phyloP scores from a whole-genome alignment of 2,797 vertebrate species.

The Oryzias sinensis region DNA sequence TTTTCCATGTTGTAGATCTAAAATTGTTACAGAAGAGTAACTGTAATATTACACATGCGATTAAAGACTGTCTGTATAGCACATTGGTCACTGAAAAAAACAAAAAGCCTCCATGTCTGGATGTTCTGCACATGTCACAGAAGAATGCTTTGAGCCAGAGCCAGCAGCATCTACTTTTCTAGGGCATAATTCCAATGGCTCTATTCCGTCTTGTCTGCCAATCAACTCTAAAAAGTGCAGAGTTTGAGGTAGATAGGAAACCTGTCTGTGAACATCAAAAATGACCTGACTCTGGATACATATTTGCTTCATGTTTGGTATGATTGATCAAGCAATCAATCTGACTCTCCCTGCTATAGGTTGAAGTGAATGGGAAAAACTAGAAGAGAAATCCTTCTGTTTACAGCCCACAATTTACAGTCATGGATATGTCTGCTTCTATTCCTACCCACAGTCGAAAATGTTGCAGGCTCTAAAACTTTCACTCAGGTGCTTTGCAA shows the following conservation, averaged over 20 bases:
- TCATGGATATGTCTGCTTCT: too few relatives aligned
- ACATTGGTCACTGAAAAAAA: slow-evolving; percentile 55
- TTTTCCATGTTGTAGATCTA: too few relatives aligned
- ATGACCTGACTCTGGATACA: too few relatives aligned
- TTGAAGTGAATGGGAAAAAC: too few relatives aligned
- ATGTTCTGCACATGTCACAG: slow-evolving; percentile 67
- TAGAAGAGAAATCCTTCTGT: too few relatives aligned
- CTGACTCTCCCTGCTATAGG: too few relatives aligned
- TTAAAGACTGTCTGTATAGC: slow-evolving; percentile 54
- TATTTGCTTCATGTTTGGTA: too few relatives aligned
- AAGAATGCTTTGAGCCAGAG: slow-evolving; percentile 69
- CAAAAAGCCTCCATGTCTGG: slow-evolving; percentile 39
- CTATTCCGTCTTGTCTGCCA: slow-evolving; percentile 20
- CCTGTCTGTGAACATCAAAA: slow-evolving; percentile 2
- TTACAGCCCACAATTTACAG: too few relatives aligned
- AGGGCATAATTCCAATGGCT: slow-evolving; percentile 49
- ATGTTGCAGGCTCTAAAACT: too few relatives aligned
- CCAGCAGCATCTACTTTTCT: slow-evolving; percentile 50
- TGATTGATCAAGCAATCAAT: too few relatives aligned
- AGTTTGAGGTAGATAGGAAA: slow-evolving; percentile 5
- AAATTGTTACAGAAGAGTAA: background rate
- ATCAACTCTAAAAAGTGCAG: slow-evolving; percentile 26
- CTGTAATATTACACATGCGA: slow-evolving; percentile 27
- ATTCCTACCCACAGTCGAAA: too few relatives aligned
- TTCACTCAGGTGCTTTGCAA: too few relatives aligned